Percentiles rank a stretch among this genome's conserved stretches.
Conservation (phyloP, 2,113 vertebrate species). For the Lophura nycthemera region DNA sequence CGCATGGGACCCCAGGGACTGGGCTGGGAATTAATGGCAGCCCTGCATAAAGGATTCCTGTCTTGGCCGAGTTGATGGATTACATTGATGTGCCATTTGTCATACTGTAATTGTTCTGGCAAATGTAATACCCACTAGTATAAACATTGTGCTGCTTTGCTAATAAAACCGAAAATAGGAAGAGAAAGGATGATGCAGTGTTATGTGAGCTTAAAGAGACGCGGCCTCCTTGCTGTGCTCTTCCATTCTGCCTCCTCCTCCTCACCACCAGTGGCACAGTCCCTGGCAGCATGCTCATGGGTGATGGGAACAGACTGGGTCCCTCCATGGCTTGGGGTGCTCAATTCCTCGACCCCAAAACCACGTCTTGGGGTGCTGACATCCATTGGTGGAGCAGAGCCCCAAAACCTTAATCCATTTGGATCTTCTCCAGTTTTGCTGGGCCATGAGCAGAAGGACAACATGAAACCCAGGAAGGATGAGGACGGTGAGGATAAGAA, state of each 20-base stretch:
- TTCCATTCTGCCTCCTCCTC: not conserved
- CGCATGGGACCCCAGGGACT: slow-evolving; percentile 94
- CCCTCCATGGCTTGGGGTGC: not conserved
- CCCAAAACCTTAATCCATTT: not conserved
- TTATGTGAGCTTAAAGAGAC: slow-evolving; percentile 89
- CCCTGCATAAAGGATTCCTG: slow-evolving; percentile 98
- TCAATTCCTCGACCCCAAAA: not conserved
- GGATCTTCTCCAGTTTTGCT: not conserved
- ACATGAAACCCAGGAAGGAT: not conserved
- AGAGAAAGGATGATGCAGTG: slow-evolving; percentile 92
- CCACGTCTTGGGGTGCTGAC: not conserved
- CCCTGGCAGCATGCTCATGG: fast-evolving
- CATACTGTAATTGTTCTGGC: slow-evolving; percentile 99
- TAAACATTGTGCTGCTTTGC: slow-evolving; percentile 95
- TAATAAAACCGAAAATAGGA: slow-evolving; percentile 95
- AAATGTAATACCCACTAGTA: slow-evolving; percentile 99
- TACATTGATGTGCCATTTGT: slow-evolving; percentile 99
- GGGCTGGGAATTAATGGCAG: slow-evolving; percentile 93
- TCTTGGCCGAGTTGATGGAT: slow-evolving; percentile 95
- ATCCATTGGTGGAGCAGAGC: not conserved
- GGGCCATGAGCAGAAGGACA: not conserved
- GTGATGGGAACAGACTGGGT: not conserved
- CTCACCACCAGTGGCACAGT: not conserved
- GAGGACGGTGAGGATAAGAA: not conserved
- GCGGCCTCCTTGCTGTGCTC: slow-evolving; percentile 75